phyloP scores from a whole-genome alignment of 2,888 invertebrate species.

The Iphiclides podalirius region DNA sequence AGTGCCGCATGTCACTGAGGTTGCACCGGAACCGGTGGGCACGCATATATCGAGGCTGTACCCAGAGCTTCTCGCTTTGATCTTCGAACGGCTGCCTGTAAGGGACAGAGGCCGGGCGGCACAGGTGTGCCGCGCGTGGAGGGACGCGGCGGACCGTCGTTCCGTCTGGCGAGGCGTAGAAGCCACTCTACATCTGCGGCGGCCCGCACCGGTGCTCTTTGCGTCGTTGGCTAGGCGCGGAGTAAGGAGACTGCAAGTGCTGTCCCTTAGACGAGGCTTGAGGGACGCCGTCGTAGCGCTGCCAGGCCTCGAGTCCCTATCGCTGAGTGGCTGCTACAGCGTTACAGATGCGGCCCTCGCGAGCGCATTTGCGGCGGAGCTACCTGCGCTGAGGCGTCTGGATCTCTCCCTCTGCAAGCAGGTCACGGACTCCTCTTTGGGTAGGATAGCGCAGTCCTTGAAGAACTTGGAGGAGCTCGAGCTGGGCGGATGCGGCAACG shows the following conservation, averaged over 20 bases:
- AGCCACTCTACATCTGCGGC: constrained; percentile 92
- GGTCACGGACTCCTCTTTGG: constrained; percentile 94
- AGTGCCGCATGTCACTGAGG: constrained; percentile 66
- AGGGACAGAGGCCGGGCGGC: constrained; percentile 94
- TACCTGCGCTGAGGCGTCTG: constrained; percentile 88
- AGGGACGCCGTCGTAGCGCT: constrained; percentile 92
- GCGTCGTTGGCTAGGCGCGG: constrained; percentile 92
- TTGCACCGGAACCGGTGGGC: constrained; percentile 74
- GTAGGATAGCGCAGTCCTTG: constrained; percentile 90
- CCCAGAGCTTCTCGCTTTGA: constrained; percentile 94
- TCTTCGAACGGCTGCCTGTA: constrained; percentile 93
- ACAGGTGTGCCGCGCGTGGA: constrained; percentile 93
- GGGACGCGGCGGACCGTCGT: constrained; percentile 95
- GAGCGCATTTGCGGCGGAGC: constrained; percentile 88
- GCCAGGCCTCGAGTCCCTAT: constrained; percentile 92
- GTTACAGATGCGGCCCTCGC: constrained; percentile 92
- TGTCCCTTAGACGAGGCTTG: constrained; percentile 90
- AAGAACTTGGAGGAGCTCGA: constrained; percentile 93
- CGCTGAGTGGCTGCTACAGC: constrained; percentile 95
- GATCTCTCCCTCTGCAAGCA: constrained; percentile 96
- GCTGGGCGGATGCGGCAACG: constrained; percentile 94
- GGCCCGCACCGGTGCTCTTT: constrained; percentile 91
- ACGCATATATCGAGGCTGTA: constrained; percentile 93
- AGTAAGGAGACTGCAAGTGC: constrained; percentile 92
- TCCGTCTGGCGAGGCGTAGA: constrained; percentile 97